These are phyloP conservation scores for Argentina silus DNA, from an alignment of 2,797 vertebrate genomes.

Conservation along the genomic window DNA sequence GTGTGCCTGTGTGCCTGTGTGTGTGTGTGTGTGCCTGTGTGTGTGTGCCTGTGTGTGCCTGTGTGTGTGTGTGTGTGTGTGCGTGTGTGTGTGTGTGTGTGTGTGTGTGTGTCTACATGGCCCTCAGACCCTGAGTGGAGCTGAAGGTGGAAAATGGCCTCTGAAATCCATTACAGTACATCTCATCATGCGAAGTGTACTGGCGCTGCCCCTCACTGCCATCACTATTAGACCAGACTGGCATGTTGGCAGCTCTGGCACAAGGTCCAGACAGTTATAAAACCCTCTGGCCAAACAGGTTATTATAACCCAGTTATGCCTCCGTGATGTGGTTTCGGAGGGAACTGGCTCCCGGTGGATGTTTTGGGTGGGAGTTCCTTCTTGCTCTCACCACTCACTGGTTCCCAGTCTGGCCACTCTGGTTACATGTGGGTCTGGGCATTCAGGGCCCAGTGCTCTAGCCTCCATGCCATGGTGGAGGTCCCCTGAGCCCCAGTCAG, in stretches of 20 bases:
- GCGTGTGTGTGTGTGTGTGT: background rate
- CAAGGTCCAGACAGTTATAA: constrained; percentile 58
- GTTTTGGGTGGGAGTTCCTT: constrained; percentile 31
- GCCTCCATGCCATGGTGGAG: background rate
- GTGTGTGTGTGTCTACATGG: constrained; percentile 3
- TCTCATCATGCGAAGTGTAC: constrained; percentile 57
- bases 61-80: constrained; percentile 26
- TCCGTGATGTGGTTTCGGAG: constrained; percentile 55
- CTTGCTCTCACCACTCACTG: background rate
- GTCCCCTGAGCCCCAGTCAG: background rate
- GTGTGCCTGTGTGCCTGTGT: constrained; percentile 24
- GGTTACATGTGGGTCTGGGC: background rate
- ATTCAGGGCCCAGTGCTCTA: background rate
- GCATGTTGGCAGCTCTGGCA: constrained; percentile 36
- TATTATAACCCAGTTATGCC: constrained; percentile 49
- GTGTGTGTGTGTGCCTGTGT: background rate
- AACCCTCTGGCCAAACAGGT: constrained; percentile 46
- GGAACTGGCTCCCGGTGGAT: constrained; percentile 27
- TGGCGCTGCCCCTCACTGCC: constrained; percentile 7
- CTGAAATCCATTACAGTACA: constrained; percentile 65
- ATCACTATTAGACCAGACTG: constrained; percentile 24
- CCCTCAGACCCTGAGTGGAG: constrained; percentile 33
- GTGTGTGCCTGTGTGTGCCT: no score
- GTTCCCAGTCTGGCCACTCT: background rate
- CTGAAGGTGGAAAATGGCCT: constrained; percentile 67